Evolutionary conservation across 2,888 invertebrate genomes (phyloP).

Genomic region (Adineta ricciae): DNA sequence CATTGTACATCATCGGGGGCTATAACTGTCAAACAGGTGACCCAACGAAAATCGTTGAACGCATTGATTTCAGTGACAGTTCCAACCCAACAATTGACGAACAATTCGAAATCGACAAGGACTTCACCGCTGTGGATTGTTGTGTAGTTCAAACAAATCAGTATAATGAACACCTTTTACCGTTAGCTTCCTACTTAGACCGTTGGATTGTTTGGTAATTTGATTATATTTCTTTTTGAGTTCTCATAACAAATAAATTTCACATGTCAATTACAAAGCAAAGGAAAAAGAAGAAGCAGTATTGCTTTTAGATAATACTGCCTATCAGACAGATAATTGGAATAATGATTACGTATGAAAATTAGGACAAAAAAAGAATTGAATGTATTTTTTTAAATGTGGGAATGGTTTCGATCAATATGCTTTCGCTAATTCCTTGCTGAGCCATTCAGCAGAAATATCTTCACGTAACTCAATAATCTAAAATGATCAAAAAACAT

Average conservation of each 20-base stretch:
- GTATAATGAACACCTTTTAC: not conserved
- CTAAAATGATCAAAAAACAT: not conserved
- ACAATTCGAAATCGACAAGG: not conserved
- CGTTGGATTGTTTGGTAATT: not conserved
- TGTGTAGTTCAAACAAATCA: slow-evolving; percentile 1
- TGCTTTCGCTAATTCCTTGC: not conserved
- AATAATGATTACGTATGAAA: not conserved
- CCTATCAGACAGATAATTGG: not conserved
- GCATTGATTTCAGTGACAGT: not conserved
- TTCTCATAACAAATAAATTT: not conserved
- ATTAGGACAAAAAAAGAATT: not conserved
- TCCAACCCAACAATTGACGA: not conserved
- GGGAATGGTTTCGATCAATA: not conserved
- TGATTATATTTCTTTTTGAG: not conserved
- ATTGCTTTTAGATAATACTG: not conserved
- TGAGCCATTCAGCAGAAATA: not conserved
- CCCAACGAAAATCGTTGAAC: not conserved
- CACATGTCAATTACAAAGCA: not conserved
- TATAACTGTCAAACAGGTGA: not conserved
- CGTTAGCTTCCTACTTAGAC: not conserved
- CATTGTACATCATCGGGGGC: not conserved
- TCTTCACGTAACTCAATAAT: not conserved
- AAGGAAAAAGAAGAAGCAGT: not conserved
- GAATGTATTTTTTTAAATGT: not conserved
- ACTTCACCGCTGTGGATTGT: not conserved